Base-by-base conservation (phyloP, 2,797 vertebrate species). In the Acestrorhynchus altus region DNA sequence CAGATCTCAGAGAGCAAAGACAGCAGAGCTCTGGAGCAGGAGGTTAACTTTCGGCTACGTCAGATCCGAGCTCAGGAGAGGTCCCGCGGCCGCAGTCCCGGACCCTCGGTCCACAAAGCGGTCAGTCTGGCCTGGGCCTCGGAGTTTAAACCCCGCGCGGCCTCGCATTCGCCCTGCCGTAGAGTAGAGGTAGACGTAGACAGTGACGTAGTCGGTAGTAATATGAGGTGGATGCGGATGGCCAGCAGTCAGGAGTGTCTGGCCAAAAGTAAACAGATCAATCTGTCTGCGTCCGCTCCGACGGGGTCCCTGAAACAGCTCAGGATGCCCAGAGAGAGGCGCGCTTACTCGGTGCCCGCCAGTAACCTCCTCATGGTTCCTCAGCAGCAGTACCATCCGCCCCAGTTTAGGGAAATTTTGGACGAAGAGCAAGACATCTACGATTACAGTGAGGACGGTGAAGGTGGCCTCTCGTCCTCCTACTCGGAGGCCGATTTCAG, bases 11-110 rank as follows among this genome's bases (percentile, higher is more conserved):
- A 52, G 66, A 61, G 59, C 7, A 60, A 35, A 35, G 57, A 60
- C 1, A 60, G 8, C 35, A 61, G 40, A 0, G 81, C 52, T n/a
- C 72, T 87, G 35, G 88, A 87, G 83, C 86, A 83, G 69, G 84
- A 91, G 79, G 90, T 91, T 81, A 87, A 83, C 82, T 87, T 87
- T 68, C 88, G 89, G 39, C 81, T 88, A 67, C 84, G 67, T 78
- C 84, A 92, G 73, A 86, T 84, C 24, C 79, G 82, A 67, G 39
- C 22, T 0, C 18, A 22, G 18, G 71, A 73, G 65, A 85, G 73
- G 42, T 67, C 82, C 7, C 71, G 12, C 2, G 35, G 56, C 40
- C 42, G 15, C 44, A 89, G 85, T 54, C 86, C 86, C 0, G 24
- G 15, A n/a, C 18, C 61, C 28, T 20, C 61, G 8, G 75, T 42